Base-by-base conservation (phyloP, 2,888 invertebrate species). In the Mechanitis mazaeus region DNA sequence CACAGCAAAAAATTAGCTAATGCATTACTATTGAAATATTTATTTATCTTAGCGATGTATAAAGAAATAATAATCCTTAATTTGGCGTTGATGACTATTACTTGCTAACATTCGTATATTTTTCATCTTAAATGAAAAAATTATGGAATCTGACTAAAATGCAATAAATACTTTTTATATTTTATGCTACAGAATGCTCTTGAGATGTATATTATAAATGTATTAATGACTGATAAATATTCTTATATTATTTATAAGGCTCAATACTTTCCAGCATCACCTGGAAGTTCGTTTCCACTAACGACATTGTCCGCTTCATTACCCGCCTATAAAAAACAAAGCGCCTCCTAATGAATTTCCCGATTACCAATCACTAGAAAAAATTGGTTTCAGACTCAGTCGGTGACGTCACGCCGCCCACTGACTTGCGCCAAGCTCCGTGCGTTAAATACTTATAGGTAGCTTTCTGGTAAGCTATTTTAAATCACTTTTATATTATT, bases 361-460 rank as follows among this genome's bases (percentile, higher is more conserved):
- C 77, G 76, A 78, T 77, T 77, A 76, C 78, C 77, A 71, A 78
- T 77, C 74, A 73, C 70, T 67, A 66, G 73, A 70, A 77, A 76
- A 78, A 77, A 73, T 71, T 68, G 69, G 42, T 42, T 42, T 56
- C 67, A 42, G 61, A 65, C 66, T 65, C 61, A 50, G 38, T 33
- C 38, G 38, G 20, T 55, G 56, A 60, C 58, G 59, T 59, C 60
- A 58, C 54, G 33, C 56, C 50, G 12, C 54, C 60, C 60, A 38
- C 55, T 33, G 55, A 45, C 58, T 35, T 35, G 42, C 46, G 55
- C 20, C 20, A 4, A 11, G 20, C 7, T 7, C 54, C 33, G 4
- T n/a, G 31, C 28, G 12, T 55, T n/a, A 55, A 55, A 45, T 38
- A 55, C 9, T 55, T 33, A 57, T 50, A 11, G 42, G 3, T 42